These are phyloP conservation scores for Pachypsylla venusta DNA, from an alignment of 1,140 invertebrate genomes.

Conservation along the genomic window DNA sequence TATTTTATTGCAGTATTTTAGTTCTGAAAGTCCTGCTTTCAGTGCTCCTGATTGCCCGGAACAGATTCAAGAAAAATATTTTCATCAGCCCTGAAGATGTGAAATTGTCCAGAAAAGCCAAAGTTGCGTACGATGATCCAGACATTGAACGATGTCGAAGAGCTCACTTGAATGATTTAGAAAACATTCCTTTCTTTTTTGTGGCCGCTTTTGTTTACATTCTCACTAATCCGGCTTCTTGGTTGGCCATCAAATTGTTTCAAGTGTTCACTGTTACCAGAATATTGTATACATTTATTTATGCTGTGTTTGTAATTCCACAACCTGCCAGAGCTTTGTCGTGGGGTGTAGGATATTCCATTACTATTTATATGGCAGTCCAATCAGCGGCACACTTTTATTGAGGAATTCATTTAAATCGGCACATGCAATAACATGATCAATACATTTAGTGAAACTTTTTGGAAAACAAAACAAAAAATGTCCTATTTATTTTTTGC, in stretches of 20 bases:
- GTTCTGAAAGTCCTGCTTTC: constrained; percentile 42
- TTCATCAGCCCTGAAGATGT: constrained; percentile 43
- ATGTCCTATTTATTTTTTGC: too few relatives aligned
- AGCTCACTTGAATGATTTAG: constrained; percentile 51
- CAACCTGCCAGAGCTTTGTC: constrained; percentile 42
- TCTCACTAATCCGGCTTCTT: constrained; percentile 37
- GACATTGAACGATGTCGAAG: constrained; percentile 43
- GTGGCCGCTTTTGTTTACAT: constrained; percentile 42
- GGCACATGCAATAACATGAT: too few relatives aligned
- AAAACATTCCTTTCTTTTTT: constrained; percentile 49
- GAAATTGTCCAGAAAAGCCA: constrained; percentile 28
- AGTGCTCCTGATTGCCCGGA: constrained; percentile 35
- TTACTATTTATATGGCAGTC: constrained; percentile 39
- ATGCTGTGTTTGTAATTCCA: constrained; percentile 35
- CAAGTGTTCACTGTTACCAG: constrained; percentile 39
- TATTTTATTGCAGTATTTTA: constrained; percentile 40
- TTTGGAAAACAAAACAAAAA: too few relatives aligned
- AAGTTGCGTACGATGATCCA: constrained; percentile 35
- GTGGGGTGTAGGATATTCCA: constrained; percentile 34
- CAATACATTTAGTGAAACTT: too few relatives aligned
- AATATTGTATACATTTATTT: constrained; percentile 43
- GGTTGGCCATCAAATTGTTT: constrained; percentile 41
- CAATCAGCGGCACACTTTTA: constrained; percentile 29
- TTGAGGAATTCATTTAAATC: too few relatives aligned
- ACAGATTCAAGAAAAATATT: constrained; percentile 39